Evolutionary conservation across 1,140 invertebrate species (phyloP).

Genomic region (Trinorchestia longiramus): DNA sequence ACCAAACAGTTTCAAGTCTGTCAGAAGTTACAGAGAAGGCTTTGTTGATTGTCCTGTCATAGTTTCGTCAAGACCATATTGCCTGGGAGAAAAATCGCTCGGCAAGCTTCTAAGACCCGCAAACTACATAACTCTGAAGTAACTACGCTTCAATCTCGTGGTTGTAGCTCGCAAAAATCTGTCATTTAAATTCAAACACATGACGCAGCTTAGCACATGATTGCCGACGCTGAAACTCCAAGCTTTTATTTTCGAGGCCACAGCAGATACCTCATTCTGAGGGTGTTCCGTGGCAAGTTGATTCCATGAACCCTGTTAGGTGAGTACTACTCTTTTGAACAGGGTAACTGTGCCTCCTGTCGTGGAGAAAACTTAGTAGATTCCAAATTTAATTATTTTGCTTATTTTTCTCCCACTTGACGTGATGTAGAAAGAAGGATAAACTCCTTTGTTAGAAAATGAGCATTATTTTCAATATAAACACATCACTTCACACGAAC

Average conservation of each 20-base stretch:
- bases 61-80: no score
- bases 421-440: neutral
- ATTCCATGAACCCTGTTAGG: neutral
- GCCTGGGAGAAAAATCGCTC: neutral
- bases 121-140: neutral
- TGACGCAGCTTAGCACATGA: neutral
- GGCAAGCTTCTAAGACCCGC: neutral
- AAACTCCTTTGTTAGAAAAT: neutral
- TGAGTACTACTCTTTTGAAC: neutral
- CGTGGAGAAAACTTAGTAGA: neutral
- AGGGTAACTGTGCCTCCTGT: neutral
- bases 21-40: neutral
- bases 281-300: neutral
- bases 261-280: no score
- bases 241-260: no score
- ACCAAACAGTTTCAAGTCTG: neutral
- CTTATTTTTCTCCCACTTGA: neutral
- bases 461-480: neutral
- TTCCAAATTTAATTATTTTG: neutral
- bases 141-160: neutral
- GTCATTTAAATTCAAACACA: no score
- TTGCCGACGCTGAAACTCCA: neutral
- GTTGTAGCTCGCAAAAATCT: neutral
- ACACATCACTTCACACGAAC: neutral
- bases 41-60: no score